Evolutionary conservation across 37 sponge, comb jelly and placozoan genomes (phyloP).

Genomic region (Bolinopsis microptera): DNA sequence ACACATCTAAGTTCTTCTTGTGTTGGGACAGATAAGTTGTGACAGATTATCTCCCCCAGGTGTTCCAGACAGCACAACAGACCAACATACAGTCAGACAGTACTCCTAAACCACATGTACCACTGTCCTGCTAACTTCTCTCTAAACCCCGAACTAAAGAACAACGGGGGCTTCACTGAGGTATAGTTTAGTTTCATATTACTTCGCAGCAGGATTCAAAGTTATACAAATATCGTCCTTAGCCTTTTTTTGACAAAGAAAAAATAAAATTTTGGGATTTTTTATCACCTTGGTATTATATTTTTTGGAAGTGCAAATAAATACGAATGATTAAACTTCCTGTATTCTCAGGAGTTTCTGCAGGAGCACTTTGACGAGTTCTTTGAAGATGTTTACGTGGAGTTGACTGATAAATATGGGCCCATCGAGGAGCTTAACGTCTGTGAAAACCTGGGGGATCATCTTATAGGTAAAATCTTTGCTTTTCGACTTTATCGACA

Average conservation of each 20-base stretch:
- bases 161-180: conserved; percentile 5
- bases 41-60: not conserved
- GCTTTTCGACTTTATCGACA: no score
- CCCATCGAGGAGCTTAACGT: conserved; percentile 54
- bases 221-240: no score
- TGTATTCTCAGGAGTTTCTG: conserved; percentile 23
- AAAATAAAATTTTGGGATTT: no score
- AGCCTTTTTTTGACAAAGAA: not conserved
- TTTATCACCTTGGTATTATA: no score
- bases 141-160: conserved; percentile 7
- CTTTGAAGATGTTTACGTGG: conserved; percentile 61
- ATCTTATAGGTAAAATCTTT: conserved; percentile 37
- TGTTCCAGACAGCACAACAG: conserved; percentile 66
- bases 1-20: no score
- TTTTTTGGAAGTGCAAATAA: no score
- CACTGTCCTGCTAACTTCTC: conserved; percentile 39
- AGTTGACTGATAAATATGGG: conserved; percentile 37
- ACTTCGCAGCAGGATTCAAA: not conserved
- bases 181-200: not conserved
- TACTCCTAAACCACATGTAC: conserved; percentile 64
- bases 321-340: not conserved
- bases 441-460: conserved; percentile 64
- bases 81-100: conserved; percentile 63
- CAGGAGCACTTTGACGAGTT: conserved; percentile 59
- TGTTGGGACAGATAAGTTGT: no score